These are phyloP conservation scores for Drosophila asahinai DNA, from an alignment of 1,140 invertebrate genomes.

Conservation along the genomic window DNA sequence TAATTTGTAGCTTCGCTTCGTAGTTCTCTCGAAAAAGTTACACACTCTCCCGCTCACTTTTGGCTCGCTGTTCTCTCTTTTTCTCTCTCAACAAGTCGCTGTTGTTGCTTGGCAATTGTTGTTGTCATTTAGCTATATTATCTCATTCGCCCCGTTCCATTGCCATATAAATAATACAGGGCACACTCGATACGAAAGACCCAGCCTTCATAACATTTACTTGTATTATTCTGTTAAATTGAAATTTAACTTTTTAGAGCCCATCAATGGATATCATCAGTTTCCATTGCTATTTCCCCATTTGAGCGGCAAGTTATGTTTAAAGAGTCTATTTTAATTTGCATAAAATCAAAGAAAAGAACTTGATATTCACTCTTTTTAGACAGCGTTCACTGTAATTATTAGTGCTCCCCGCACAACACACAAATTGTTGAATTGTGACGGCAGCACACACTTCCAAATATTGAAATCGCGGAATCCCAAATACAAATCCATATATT, in stretches of 20 bases:
- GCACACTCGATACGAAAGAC: not conserved
- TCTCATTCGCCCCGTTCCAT: constrained; percentile 61
- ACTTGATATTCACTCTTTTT: not conserved
- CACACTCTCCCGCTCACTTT: constrained; percentile 4
- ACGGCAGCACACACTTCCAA: constrained; percentile 54
- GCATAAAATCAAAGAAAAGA: not conserved
- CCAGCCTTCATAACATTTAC: no score
- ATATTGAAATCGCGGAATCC: constrained; percentile 26
- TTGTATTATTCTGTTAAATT: not conserved
- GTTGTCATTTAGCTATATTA: constrained; percentile 65
- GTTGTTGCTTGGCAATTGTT: constrained; percentile 78
- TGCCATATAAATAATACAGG: constrained; percentile 22
- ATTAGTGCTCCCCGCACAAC: constrained; percentile 14
- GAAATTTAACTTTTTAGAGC: not conserved
- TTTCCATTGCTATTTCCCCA: not conserved
- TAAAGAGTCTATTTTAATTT: not conserved
- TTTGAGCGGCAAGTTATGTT: no score
- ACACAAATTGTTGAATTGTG: constrained; percentile 49
- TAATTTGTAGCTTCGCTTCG: constrained; percentile 54
- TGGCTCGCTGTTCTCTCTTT: not conserved
- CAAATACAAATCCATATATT: constrained; percentile 43
- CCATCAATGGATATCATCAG: not conserved
- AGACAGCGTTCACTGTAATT: constrained; percentile 22
- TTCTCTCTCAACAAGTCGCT: constrained; percentile 67
- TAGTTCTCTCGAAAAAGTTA: constrained; percentile 15